A percentile compares a stretch with the other conserved stretches of the same genome.
These are phyloP conservation scores for Phymanthus crucifer DNA, from an alignment of 92 coral and sea anemone species.

Conservation along the genomic window DNA sequence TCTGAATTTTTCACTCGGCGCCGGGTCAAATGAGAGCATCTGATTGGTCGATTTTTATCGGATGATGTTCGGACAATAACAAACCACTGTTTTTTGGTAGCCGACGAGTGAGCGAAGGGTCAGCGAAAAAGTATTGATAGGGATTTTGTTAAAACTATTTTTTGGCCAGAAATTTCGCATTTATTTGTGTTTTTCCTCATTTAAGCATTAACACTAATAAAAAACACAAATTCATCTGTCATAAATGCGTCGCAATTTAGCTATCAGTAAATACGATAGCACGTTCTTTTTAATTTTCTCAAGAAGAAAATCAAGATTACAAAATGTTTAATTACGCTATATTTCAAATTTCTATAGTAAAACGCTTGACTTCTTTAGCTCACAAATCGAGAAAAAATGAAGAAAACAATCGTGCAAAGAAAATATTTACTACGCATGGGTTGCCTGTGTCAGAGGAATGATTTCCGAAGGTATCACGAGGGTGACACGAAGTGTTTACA, in stretches of 20 bases:
- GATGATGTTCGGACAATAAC: conserved; percentile 35
- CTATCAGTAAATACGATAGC: no score
- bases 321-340: not conserved
- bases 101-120: conserved; percentile 4
- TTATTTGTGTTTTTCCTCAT: no score
- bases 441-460: not conserved
- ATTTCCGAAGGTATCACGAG: conserved; percentile 7
- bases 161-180: not conserved
- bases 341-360: not conserved
- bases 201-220: no score
- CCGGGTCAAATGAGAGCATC: conserved; percentile 51
- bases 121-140: conserved; percentile 12
- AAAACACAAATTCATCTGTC: no score
- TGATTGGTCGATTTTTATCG: conserved; percentile 74
- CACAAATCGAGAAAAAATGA: not conserved
- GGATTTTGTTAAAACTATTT: not conserved
- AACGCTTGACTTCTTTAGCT: not conserved
- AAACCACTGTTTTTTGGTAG: conserved; percentile 19
- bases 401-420: not conserved
- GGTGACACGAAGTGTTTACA: not conserved
- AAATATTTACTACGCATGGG: not conserved
- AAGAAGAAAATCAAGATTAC: no score
- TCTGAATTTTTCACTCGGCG: conserved; percentile 73
- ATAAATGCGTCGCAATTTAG: no score
- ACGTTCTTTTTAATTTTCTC: no score